A percentile compares a stretch with the other conserved stretches of the same genome.
phyloP scores from a whole-genome alignment of 1,140 invertebrate species.

The Palaemon carinicauda region DNA sequence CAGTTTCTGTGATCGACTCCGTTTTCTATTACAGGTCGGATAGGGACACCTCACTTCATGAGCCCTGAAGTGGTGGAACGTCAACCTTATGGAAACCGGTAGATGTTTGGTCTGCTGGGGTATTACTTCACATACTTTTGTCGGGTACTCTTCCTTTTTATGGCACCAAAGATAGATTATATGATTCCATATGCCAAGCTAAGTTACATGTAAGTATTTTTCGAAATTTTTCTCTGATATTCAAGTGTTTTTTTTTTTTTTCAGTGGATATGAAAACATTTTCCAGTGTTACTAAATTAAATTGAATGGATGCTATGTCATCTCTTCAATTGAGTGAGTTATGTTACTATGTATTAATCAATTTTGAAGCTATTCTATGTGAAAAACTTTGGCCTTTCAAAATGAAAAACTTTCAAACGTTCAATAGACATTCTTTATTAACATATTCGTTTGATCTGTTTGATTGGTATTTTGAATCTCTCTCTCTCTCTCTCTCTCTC shows the following conservation, averaged over 20 bases:
- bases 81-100: conserved; percentile 93
- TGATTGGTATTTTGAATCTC: too few species aligned
- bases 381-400: too few species aligned
- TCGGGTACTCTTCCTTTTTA: conserved; percentile 93
- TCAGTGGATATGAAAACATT: too few species aligned
- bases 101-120: conserved; percentile 95
- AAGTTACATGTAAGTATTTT: conserved; percentile 80
- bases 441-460: too few species aligned
- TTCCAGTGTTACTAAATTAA: too few species aligned
- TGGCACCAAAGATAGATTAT: conserved; percentile 89
- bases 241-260: neutral
- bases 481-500: neutral
- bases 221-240: too few species aligned
- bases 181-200: conserved; percentile 87
- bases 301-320: too few species aligned
- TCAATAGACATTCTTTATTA: too few species aligned
- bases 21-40: conserved; percentile 74
- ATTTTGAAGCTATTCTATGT: too few species aligned
- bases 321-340: too few species aligned
- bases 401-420: too few species aligned
- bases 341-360: too few species aligned
- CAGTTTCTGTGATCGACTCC: conserved; percentile 12
- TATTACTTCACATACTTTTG: conserved; percentile 91
- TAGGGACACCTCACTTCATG: conserved; percentile 97
- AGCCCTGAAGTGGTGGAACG: conserved; percentile 93